Conservation (phyloP, 2,888 invertebrate species). For the Therioaphis trifolii region DNA sequence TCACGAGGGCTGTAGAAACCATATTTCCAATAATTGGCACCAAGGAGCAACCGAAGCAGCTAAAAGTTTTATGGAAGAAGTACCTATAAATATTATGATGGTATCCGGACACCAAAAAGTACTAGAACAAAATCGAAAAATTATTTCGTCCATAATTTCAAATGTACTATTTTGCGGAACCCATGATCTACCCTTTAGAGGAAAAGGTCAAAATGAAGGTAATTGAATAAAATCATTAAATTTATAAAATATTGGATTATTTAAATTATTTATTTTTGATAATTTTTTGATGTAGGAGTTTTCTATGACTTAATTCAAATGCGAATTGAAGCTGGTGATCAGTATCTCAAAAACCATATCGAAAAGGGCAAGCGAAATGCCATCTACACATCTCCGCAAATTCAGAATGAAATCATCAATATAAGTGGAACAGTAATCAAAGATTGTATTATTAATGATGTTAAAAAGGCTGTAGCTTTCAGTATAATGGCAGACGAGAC, state of each 20-base stretch:
- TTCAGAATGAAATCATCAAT: no score
- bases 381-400: no score
- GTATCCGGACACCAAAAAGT: neutral
- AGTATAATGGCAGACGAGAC: no score
- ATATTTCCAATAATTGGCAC: constrained; percentile 21
- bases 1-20: constrained; percentile 19
- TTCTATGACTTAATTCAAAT: neutral
- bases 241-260: neutral
- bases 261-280: neutral
- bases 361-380: no score
- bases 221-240: neutral
- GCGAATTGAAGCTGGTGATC: neutral
- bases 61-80: neutral
- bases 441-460: no score
- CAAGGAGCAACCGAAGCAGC: neutral
- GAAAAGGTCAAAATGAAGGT: neutral
- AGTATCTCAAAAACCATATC: no score
- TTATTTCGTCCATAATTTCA: neutral
- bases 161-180: neutral
- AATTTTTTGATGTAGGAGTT: neutral
- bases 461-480: no score
- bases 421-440: no score
- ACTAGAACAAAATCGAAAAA: constrained; percentile 3
- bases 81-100: constrained; percentile 3
- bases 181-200: neutral